Base-by-base conservation (phyloP, 2,797 vertebrate genomes). In the Chanos chanos region DNA sequence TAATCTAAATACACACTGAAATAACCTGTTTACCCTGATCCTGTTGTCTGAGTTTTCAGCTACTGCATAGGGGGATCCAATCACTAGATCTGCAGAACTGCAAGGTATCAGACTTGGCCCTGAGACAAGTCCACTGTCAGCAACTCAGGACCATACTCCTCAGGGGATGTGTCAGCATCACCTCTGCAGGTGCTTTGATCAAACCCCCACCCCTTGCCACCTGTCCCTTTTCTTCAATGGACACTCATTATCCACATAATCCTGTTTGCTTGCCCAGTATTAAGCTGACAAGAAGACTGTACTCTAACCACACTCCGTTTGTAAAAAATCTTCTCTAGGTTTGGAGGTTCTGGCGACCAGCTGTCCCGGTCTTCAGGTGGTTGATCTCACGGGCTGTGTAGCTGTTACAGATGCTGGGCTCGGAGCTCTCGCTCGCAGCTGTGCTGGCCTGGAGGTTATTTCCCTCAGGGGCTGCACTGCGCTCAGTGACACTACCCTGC, bases 171-270 rank as follows among this genome's bases (percentile, higher is more conserved):
- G 55, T 78, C 31, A 80, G 83, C 12, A 77, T 94, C 69, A 91
- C 92, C 57, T 89, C 90, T 66, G 84, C 89, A 87, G 92, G 92
- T 93, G 84, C 51, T 2, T 4, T 5, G n/a, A n/a, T n/a, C n/a
- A n/a, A n/a, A n/a, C n/a, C n/a, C n/a, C n/a, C n/a, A n/a, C n/a
- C n/a, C n/a, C n/a, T n/a, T n/a, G n/a, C n/a, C n/a, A n/a, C n/a
- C n/a, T n/a, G n/a, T n/a, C n/a, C n/a, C n/a, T n/a, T n/a, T n/a
- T n/a, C n/a, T n/a, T n/a, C n/a, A n/a, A n/a, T n/a, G n/a, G n/a
- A n/a, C n/a, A n/a, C n/a, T 8, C 10, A 10, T 47, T 9, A 19
- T 15, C 12, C 0, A 36, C 16, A 7, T 12, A 4, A 12, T 10
- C 1, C 5, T 39, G n/a, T 12, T 7, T 25, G 16, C 2, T 37